Evolutionary conservation across 2,797 vertebrate genomes (phyloP), one percentile per base, ranked within the genome.

Genomic region (Anas georgica): DNA sequence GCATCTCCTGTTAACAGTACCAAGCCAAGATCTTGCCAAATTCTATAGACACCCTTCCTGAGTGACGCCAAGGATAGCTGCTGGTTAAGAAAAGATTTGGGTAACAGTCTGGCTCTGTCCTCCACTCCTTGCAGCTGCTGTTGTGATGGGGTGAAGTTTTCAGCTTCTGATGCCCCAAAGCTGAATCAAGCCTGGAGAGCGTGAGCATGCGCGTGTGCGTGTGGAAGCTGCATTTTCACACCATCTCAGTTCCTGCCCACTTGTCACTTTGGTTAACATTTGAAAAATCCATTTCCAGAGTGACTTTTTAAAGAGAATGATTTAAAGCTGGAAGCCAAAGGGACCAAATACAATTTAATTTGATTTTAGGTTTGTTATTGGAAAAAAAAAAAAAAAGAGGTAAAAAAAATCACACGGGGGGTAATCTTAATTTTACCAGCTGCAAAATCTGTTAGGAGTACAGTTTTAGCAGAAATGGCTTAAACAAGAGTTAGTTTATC

Each of bases 301-400:
- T 86, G 94, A 78, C 81, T 92, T 93, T 90, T 88, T 50, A 83
- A 80, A 94, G 54, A 95, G 80, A 93, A 82, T 74, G 60, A 91
- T 86, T 97, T 97, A 97, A 98, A 97, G 93, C 96, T 97, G 91
- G 81, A 95, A 97, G 95, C 83, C 94, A 95, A 93, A 92, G 48
- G 52, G 91, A 84, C 60, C 48, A 82, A 79, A 66, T 94, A 83
- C 23, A 72, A 80, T 84, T 96, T 88, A 90, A 88, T 91, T 96
- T 94, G 79, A 72, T 90, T 94, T 96, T 93, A 68, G 75, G 70
- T 96, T 92, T 83, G 70, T 73, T 92, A 83, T 82, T 80, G 87
- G 93, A 22, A 56, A 17, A 31, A 29, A 39, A 37, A 10, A 48
- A 50, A 25, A 50, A 50, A 50, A 50, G 13, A 50, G 48, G 23